Evolutionary conservation across 2,888 invertebrate species (phyloP).

Genomic region (Biston stratarius): DNA sequence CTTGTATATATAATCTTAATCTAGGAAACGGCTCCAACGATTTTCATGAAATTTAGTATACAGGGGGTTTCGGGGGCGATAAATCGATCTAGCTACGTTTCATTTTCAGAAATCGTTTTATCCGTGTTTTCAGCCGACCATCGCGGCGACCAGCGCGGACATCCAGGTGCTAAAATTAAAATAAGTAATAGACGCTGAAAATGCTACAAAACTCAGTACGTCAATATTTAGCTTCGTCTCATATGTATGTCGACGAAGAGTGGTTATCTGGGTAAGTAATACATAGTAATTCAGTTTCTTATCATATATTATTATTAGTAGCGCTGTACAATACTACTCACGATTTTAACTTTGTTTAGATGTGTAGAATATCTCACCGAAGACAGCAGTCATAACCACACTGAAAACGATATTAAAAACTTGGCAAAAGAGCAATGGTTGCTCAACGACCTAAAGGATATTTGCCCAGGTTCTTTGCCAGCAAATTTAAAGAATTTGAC

Average conservation of each 20-base stretch:
- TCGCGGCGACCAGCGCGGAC: too few relatives aligned
- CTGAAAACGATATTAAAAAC: slow-evolving; percentile 79
- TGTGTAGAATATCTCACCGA: slow-evolving; percentile 85
- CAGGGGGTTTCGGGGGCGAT: too few relatives aligned
- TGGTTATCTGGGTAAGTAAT: slow-evolving; percentile 73
- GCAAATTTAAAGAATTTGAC: slow-evolving; percentile 76
- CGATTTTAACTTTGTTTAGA: slow-evolving; percentile 53
- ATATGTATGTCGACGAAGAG: slow-evolving; percentile 73
- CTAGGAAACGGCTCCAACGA: too few relatives aligned
- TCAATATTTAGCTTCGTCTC: slow-evolving; percentile 63
- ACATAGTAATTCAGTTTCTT: not conserved
- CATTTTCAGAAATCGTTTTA: too few relatives aligned
- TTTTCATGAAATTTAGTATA: too few relatives aligned
- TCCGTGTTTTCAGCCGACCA: too few relatives aligned
- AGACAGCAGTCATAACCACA: slow-evolving; percentile 69
- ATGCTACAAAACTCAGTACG: slow-evolving; percentile 56
- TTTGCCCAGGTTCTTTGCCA: slow-evolving; percentile 88
- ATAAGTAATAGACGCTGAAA: slow-evolving; percentile 19
- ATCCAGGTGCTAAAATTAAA: too few relatives aligned
- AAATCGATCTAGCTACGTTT: too few relatives aligned
- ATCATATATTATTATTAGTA: too few relatives aligned
- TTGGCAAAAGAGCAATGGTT: slow-evolving; percentile 89
- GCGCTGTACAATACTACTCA: too few relatives aligned
- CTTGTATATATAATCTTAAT: too few relatives aligned
- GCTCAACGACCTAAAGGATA: slow-evolving; percentile 87